Evolutionary conservation across 2,797 vertebrate species (phyloP).

Genomic region (Buceros bicornis): DNA sequence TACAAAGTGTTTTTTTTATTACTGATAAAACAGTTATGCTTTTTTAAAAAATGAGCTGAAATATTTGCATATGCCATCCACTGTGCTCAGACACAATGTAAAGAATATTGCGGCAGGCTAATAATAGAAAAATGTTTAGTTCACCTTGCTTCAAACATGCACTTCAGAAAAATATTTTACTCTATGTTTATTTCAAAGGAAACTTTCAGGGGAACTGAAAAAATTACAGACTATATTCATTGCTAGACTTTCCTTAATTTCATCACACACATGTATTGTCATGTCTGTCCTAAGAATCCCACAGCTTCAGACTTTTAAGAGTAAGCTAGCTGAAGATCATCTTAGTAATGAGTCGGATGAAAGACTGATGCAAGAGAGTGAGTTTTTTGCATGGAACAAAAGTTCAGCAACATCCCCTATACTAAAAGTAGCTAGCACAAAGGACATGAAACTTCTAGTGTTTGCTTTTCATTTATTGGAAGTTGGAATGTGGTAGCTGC

Average conservation of each 20-base stretch:
- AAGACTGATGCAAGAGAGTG: background rate
- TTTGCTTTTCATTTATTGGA: background rate
- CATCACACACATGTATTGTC: background rate
- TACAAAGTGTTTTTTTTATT: conserved; percentile 27
- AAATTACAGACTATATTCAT: background rate
- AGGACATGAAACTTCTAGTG: background rate
- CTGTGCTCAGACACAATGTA: background rate
- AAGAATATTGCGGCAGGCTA: background rate
- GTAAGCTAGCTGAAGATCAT: background rate
- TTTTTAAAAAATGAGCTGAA: background rate
- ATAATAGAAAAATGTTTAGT: background rate
- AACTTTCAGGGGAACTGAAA: background rate
- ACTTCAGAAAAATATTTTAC: background rate
- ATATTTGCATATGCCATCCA: background rate
- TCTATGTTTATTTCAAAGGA: background rate
- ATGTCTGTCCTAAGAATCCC: background rate
- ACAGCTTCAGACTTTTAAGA: background rate
- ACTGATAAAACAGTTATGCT: background rate
- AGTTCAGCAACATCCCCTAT: background rate
- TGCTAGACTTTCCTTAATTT: background rate
- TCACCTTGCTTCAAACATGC: background rate
- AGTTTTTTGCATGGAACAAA: background rate
- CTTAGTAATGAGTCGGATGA: background rate
- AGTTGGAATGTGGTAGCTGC: background rate
- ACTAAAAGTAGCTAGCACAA: background rate